Conservation (phyloP, 2,888 invertebrate genomes). For the Stenichneumon culpator region DNA sequence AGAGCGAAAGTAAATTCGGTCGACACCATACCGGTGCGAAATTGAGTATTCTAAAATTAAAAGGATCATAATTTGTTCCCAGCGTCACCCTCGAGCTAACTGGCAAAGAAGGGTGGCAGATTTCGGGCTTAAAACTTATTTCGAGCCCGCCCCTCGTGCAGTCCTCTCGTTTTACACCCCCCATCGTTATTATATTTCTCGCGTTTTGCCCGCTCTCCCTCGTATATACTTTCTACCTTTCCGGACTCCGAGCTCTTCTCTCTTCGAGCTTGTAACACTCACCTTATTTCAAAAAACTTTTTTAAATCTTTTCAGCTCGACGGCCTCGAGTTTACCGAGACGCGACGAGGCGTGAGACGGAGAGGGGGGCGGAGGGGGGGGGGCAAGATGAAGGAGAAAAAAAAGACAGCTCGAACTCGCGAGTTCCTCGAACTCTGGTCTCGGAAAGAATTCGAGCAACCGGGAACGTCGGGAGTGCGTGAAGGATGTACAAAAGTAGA, state of each 20-base stretch:
- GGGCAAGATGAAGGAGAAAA: background rate
- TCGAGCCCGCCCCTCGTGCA: slow-evolving; percentile 16
- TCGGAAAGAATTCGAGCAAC: slow-evolving; percentile 40
- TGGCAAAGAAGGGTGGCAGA: slow-evolving; percentile 72
- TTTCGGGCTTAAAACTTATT: slow-evolving; percentile 72
- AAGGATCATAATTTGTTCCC: slow-evolving; percentile 75
- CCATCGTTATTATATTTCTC: slow-evolving; percentile 53
- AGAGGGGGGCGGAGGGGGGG: background rate
- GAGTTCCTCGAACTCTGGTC: slow-evolving; percentile 45
- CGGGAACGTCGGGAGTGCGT: slow-evolving; percentile 7
- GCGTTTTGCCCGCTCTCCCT: slow-evolving; percentile 28
- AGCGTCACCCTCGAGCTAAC: slow-evolving; percentile 67
- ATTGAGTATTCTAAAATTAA: slow-evolving; percentile 72
- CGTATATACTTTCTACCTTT: slow-evolving; percentile 34
- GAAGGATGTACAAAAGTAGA: slow-evolving; percentile 18
- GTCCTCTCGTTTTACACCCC: slow-evolving; percentile 57
- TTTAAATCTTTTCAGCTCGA: slow-evolving; percentile 66
- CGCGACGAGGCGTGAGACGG: slow-evolving; percentile 72
- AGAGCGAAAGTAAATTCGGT: slow-evolving; percentile 9
- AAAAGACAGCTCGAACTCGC: slow-evolving; percentile 22
- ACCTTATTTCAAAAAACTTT: slow-evolving; percentile 70
- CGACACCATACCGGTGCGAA: slow-evolving; percentile 41
- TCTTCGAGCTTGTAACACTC: slow-evolving; percentile 59
- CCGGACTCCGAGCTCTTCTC: slow-evolving; percentile 25
- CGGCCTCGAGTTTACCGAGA: slow-evolving; percentile 73